Percentiles rank a stretch among this genome's conserved stretches.
Conservation (phyloP, 2,888 invertebrate genomes). For the Tenthredo mesomela region DNA sequence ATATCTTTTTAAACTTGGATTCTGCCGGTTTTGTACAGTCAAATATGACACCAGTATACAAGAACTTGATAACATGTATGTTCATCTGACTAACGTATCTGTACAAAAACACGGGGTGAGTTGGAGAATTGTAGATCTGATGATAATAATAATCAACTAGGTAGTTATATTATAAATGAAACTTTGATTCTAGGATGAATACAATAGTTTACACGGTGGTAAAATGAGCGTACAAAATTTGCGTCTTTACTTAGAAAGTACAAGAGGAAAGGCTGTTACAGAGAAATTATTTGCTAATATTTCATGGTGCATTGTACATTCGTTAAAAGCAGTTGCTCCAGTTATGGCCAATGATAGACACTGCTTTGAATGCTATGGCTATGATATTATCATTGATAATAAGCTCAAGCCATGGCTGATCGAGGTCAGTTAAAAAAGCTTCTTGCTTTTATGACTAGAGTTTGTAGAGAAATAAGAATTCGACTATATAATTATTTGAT, state of each 20-base stretch:
- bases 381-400: constrained; percentile 97
- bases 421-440: constrained; percentile 65
- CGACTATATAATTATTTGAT: constrained; percentile 40
- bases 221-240: constrained; percentile 97
- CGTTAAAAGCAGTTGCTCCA: constrained; percentile 94
- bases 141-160: not conserved
- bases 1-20: constrained; percentile 94
- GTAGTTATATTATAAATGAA: too few species aligned
- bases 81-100: constrained; percentile 97
- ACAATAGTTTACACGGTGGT: constrained; percentile 96
- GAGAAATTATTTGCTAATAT: constrained; percentile 94
- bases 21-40: constrained; percentile 97
- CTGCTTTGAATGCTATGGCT: constrained; percentile 97
- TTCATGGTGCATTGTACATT: constrained; percentile 94
- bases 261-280: constrained; percentile 92
- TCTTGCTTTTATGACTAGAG: not conserved
- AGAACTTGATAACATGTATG: constrained; percentile 94
- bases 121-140: constrained; percentile 55
- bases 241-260: constrained; percentile 93
- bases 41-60: constrained; percentile 95
- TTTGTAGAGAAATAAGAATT: not conserved
- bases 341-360: constrained; percentile 96
- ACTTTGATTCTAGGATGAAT: constrained; percentile 86
- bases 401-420: constrained; percentile 89
- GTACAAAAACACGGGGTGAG: constrained; percentile 97